Conservation (phyloP, 2,113 vertebrate genomes). For the Platysteira castanea region DNA sequence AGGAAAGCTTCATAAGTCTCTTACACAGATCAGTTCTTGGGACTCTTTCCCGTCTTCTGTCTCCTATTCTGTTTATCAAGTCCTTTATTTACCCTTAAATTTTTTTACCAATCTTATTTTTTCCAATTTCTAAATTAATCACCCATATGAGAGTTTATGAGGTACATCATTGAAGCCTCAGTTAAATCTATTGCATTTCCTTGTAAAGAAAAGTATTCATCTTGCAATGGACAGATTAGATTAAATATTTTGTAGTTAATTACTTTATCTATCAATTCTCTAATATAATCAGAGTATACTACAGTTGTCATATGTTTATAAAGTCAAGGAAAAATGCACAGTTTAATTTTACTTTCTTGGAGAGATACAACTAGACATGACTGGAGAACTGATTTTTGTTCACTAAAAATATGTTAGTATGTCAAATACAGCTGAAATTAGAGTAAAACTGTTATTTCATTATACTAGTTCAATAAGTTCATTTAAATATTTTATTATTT, state of each 20-base stretch:
- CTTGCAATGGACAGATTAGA: neutral
- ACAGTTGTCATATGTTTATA: neutral
- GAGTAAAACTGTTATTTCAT: neutral
- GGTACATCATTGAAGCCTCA: neutral
- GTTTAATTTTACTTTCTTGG: neutral
- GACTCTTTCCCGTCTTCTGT: neutral
- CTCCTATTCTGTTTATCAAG: neutral
- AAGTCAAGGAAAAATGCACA: neutral
- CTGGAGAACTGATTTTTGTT: neutral
- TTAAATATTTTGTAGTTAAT: neutral
- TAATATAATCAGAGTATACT: neutral
- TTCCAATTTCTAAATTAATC: neutral
- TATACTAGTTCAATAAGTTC: neutral
- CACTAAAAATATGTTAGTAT: neutral
- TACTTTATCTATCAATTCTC: neutral
- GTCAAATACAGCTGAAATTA: neutral
- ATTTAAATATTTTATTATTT: neutral
- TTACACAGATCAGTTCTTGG: neutral
- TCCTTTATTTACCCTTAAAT: neutral
- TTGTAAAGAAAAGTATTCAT: neutral
- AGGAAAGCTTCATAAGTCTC: neutral
- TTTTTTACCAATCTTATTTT: rapidly evolving
- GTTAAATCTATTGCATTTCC: neutral
- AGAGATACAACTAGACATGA: neutral
- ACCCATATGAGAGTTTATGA: neutral